phyloP scores from a whole-genome alignment of 2,797 vertebrate genomes.

The Fundulus diaphanus region DNA sequence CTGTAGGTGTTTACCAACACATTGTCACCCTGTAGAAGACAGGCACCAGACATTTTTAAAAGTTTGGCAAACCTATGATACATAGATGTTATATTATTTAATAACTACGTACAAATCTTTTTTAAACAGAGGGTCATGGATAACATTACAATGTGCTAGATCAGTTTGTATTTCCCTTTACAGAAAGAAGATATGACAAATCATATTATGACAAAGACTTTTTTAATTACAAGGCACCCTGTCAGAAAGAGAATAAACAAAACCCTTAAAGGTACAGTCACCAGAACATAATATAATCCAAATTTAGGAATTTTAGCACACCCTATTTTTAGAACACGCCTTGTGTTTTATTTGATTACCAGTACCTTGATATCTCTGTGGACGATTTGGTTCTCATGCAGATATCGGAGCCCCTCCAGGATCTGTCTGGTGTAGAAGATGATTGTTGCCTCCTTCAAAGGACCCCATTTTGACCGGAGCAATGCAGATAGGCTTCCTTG shows the following conservation, averaged over 20 bases:
- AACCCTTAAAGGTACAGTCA: neutral
- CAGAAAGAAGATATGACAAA: neutral
- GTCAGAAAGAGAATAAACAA: neutral
- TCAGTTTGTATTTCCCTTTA: neutral
- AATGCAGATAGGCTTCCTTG: constrained; percentile 96
- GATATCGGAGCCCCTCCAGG: constrained; percentile 95
- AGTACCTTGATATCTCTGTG: constrained; percentile 97
- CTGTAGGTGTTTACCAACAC: constrained; percentile 99
- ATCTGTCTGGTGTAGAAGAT: constrained; percentile 99
- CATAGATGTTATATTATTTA: neutral
- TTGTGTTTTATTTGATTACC: neutral
- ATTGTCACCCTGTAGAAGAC: constrained; percentile 89
- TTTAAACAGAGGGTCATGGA: neutral
- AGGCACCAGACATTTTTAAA: neutral
- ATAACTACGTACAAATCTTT: neutral
- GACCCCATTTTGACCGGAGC: constrained; percentile 97
- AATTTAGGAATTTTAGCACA: no score
- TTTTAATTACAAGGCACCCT: no score
- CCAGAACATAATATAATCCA: no score
- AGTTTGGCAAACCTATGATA: neutral
- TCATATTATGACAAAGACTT: neutral
- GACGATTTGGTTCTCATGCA: constrained; percentile 98
- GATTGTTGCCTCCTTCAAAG: constrained; percentile 96
- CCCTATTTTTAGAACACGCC: neutral
- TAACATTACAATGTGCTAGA: neutral